These are phyloP conservation scores for Rhagoletis pomonella DNA, from an alignment of 1,140 invertebrate species.

Conservation along the genomic window DNA sequence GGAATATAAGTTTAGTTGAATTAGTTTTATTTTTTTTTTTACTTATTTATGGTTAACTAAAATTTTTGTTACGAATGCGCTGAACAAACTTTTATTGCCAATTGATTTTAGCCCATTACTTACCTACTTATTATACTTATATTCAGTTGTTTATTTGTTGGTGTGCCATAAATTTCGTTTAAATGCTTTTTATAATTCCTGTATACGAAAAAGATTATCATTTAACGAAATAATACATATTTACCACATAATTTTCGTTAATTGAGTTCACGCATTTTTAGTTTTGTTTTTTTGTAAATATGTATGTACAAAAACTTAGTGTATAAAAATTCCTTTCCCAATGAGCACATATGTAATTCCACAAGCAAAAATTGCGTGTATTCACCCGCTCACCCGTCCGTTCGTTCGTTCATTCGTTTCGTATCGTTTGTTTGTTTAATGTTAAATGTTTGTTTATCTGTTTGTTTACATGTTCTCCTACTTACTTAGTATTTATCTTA, in stretches of 20 bases:
- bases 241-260: background rate
- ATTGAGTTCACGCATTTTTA: background rate
- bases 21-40: conserved; percentile 55
- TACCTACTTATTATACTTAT: background rate
- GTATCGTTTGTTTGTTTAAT: conserved; percentile 50
- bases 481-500: conserved; percentile 4
- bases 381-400: background rate
- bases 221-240: background rate
- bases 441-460: conserved; percentile 57
- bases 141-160: conserved; percentile 12
- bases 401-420: conserved; percentile 31
- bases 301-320: background rate
- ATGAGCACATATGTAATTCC: too few species aligned
- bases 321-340: too few species aligned
- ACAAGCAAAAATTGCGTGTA: too few species aligned
- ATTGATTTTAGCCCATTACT: too few species aligned
- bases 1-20: conserved; percentile 29
- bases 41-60: background rate
- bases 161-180: background rate
- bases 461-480: conserved; percentile 58
- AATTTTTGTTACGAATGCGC: background rate
- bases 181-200: conserved; percentile 3
- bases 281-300: conserved; percentile 7
- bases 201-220: background rate
- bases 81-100: background rate